phyloP scores from a whole-genome alignment of 2,797 vertebrate genomes.

The Pelochelys cantorii region DNA sequence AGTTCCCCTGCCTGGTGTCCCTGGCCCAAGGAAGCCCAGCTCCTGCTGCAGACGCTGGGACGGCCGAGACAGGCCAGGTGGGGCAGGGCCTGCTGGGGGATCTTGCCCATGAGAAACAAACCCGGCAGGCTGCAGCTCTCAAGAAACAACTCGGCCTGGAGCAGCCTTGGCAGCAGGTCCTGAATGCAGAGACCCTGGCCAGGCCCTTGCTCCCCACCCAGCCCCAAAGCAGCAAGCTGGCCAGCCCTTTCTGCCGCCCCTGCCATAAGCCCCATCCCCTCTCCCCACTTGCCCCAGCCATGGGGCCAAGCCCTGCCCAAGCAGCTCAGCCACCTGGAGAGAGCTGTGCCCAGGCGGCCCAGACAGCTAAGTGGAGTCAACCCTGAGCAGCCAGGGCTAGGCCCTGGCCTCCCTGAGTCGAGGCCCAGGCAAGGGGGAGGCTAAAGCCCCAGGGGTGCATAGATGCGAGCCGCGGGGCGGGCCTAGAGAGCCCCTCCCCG shows the following conservation, averaged over 20 bases:
- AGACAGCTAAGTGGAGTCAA: background rate
- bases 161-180: background rate
- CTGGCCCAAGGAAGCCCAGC: background rate
- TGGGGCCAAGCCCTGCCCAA: background rate
- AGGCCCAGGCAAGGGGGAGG: too few relatives aligned
- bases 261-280: background rate
- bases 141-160: accelerated
- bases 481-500: too few relatives aligned
- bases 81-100: background rate
- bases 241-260: background rate
- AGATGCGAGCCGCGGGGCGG: background rate
- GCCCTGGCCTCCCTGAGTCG: background rate
- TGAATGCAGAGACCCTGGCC: background rate
- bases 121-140: background rate
- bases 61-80: background rate
- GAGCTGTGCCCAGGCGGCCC: accelerated
- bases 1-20: too few relatives aligned
- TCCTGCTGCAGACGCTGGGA: background rate
- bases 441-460: background rate
- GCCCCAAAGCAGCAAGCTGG: accelerated
- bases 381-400: background rate
- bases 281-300: background rate
- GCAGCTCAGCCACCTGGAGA: background rate
- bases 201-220: background rate
- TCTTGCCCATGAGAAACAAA: background rate